Percentiles rank a stretch among this genome's conserved stretches.
Conservation (phyloP, 2,797 vertebrate species). For the Sylvilagus floridanus region DNA sequence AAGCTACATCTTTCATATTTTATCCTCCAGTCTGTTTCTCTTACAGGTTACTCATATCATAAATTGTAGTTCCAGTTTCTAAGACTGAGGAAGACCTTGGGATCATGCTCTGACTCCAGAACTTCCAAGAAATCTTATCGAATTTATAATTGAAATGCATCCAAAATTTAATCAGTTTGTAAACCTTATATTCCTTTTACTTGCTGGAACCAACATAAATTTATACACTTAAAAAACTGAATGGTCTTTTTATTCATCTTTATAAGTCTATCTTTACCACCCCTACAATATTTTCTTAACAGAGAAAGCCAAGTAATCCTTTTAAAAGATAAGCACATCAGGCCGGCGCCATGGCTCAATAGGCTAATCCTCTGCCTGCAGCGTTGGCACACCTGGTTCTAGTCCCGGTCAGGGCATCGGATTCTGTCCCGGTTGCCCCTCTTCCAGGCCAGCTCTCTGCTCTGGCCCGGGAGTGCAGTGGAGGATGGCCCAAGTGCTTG, state of each 20-base stretch:
- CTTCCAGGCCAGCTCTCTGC: too few species aligned
- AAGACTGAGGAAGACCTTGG: neutral
- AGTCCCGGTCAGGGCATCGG: too few species aligned
- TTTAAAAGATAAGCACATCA: neutral
- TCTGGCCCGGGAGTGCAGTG: too few species aligned
- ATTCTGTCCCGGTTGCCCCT: too few species aligned
- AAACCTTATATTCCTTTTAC: neutral
- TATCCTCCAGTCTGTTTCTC: neutral
- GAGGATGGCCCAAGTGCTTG: too few species aligned
- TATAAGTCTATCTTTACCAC: neutral
- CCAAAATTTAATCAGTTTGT: neutral
- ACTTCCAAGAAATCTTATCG: neutral
- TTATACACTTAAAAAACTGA: neutral
- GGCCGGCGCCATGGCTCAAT: too few species aligned
- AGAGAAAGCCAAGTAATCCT: neutral
- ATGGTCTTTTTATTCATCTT: neutral
- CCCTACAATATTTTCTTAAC: neutral
- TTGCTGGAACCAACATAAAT: neutral
- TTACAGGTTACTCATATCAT: neutral
- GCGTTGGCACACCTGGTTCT: too few species aligned
- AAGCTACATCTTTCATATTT: neutral
- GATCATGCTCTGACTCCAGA: neutral
- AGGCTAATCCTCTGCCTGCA: too few species aligned
- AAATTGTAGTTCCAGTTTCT: neutral
- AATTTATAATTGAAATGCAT: neutral